Percentiles rank a stretch among this genome's conserved stretches.
Evolutionary conservation across 2,888 invertebrate genomes (phyloP).

Genomic region (Chironomus riparius): DNA sequence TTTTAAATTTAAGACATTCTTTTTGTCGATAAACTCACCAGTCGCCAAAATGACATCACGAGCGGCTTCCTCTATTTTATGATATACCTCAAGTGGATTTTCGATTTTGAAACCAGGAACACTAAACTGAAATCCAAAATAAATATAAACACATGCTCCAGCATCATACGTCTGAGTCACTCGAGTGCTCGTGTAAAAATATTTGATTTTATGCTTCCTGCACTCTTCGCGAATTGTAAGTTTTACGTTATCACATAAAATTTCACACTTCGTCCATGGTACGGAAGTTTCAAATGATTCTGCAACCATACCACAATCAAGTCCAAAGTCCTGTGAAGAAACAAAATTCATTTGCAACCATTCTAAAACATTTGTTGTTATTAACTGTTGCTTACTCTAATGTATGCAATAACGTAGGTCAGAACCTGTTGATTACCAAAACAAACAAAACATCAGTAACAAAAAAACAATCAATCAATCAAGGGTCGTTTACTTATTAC

Average conservation of each 20-base stretch:
- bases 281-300: constrained; percentile 99
- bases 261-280: constrained; percentile 82
- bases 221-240: constrained; percentile 61
- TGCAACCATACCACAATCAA: constrained; percentile 78
- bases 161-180: constrained; percentile 96
- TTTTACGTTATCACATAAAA: constrained; percentile 87
- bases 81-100: constrained; percentile 71
- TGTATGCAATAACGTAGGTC: constrained; percentile 96
- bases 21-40: not conserved
- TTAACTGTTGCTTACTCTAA: constrained; percentile 58
- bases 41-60: constrained; percentile 85
- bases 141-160: constrained; percentile 93
- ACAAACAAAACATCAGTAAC: not conserved
- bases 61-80: constrained; percentile 78
- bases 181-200: constrained; percentile 65
- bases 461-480: not conserved
- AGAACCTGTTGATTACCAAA: constrained; percentile 44
- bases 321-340: constrained; percentile 62
- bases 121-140: constrained; percentile 73
- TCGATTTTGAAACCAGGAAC: constrained; percentile 41
- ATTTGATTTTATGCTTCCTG: constrained; percentile 46
- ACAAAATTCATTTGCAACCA: no score
- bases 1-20: no score
- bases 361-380: no score
- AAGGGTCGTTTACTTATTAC: not conserved